These are phyloP conservation scores for Plebejus argus DNA, from an alignment of 2,888 invertebrate species.

Conservation along the genomic window DNA sequence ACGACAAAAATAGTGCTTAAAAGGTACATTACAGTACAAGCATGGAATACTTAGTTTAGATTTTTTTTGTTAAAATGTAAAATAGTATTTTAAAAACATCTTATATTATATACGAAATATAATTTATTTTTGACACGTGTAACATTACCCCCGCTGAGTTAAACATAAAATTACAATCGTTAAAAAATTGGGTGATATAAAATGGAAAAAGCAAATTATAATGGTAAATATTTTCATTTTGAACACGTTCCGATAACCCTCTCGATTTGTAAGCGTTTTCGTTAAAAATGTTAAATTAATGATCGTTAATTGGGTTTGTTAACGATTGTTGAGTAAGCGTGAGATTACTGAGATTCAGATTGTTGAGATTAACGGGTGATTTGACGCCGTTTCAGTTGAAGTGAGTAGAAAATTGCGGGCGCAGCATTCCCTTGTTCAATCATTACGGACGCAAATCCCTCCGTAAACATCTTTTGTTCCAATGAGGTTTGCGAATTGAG, in stretches of 20 bases:
- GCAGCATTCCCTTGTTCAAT: constrained; percentile 11
- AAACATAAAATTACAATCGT: neutral
- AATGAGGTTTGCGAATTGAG: neutral
- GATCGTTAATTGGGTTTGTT: neutral
- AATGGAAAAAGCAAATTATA: neutral
- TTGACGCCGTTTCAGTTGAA: constrained; percentile 18
- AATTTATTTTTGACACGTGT: neutral
- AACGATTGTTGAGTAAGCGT: neutral
- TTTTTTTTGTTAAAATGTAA: no score
- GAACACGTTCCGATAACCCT: neutral
- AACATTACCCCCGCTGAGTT: neutral
- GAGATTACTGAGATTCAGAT: neutral
- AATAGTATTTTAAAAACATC: no score
- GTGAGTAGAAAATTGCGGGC: constrained; percentile 19
- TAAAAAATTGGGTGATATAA: neutral
- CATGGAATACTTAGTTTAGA: no score
- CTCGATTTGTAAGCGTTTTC: neutral
- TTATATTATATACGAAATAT: no score
- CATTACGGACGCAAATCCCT: neutral
- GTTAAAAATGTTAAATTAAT: constrained; percentile 11
- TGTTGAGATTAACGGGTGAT: constrained; percentile 14
- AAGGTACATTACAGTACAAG: no score
- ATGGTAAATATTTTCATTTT: neutral
- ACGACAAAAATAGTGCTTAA: no score
- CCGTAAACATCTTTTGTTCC: neutral